Conservation (phyloP, 2,113 vertebrate genomes). For the Plotosus lineatus region DNA sequence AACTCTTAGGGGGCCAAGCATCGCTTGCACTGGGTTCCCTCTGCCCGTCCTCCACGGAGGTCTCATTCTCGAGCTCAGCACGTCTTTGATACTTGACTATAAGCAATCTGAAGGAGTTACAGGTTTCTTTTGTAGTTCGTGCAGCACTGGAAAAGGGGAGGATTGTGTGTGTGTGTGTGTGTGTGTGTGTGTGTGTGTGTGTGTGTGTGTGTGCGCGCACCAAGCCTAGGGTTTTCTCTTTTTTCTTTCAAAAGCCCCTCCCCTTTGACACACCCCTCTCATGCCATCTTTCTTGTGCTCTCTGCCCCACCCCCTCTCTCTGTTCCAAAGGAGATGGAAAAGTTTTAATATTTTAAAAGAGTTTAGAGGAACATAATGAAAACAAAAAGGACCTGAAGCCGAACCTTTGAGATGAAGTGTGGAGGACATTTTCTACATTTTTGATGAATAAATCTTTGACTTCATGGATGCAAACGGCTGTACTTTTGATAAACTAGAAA, state of each 20-base stretch:
- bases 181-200: slow-evolving; percentile 59
- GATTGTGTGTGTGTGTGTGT: slow-evolving; percentile 55
- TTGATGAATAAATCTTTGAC: slow-evolving; percentile 64
- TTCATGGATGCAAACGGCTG: slow-evolving; percentile 65
- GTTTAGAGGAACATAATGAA: not conserved
- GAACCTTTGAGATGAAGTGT: not conserved
- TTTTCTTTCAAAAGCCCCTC: slow-evolving; percentile 31
- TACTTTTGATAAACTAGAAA: slow-evolving; percentile 72
- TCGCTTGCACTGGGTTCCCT: slow-evolving; percentile 67
- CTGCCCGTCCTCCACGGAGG: slow-evolving; percentile 67
- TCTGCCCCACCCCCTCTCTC: slow-evolving; percentile 52
- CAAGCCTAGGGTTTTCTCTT: slow-evolving; percentile 66
- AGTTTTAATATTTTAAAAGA: slow-evolving; percentile 6
- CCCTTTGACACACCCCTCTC: slow-evolving; percentile 40
- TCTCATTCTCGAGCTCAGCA: slow-evolving; percentile 74
- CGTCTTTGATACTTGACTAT: slow-evolving; percentile 75
- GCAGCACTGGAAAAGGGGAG: slow-evolving; percentile 34
- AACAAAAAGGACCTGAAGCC: slow-evolving; percentile 7
- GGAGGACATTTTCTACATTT: slow-evolving; percentile 53
- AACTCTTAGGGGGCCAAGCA: slow-evolving; percentile 67
- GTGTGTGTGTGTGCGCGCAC: slow-evolving; percentile 59
- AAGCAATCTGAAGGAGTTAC: slow-evolving; percentile 79
- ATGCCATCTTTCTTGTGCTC: not conserved
- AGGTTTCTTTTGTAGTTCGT: slow-evolving; percentile 75
- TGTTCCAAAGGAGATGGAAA: slow-evolving; percentile 60